These are phyloP conservation scores for Saturnia pavonia DNA, from an alignment of 2,888 invertebrate species.

Conservation along the genomic window DNA sequence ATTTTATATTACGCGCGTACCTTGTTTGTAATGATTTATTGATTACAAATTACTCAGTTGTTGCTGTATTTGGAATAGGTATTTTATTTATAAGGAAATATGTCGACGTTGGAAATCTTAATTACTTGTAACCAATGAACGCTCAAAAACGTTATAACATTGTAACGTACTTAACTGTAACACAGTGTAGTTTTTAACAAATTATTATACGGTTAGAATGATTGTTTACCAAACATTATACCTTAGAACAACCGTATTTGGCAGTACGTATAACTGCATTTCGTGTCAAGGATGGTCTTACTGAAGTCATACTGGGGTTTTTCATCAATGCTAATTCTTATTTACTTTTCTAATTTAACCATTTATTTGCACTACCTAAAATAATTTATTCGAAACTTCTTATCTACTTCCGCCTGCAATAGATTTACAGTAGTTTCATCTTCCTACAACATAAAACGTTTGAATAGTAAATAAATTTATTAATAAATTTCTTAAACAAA, in stretches of 20 bases:
- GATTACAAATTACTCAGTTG: conserved; percentile 8
- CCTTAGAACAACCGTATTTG: background rate
- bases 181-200: background rate
- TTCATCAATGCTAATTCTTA: no score
- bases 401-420: no score
- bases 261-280: background rate
- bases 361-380: no score
- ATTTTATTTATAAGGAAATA: conserved; percentile 4
- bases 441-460: no score
- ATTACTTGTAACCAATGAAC: background rate
- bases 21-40: conserved; percentile 1
- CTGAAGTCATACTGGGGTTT: no score
- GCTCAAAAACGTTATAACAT: background rate
- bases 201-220: background rate
- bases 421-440: no score
- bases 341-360: no score
- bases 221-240: background rate
- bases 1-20: background rate
- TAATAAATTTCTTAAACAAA: no score
- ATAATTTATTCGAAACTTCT: no score
- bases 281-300: background rate
- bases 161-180: background rate
- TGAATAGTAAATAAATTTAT: no score
- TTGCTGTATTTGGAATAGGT: conserved; percentile 1
- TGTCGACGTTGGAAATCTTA: conserved; percentile 1